These are phyloP conservation scores for Carcharodon carcharias DNA, from an alignment of 2,797 vertebrate species.

Conservation along the genomic window DNA sequence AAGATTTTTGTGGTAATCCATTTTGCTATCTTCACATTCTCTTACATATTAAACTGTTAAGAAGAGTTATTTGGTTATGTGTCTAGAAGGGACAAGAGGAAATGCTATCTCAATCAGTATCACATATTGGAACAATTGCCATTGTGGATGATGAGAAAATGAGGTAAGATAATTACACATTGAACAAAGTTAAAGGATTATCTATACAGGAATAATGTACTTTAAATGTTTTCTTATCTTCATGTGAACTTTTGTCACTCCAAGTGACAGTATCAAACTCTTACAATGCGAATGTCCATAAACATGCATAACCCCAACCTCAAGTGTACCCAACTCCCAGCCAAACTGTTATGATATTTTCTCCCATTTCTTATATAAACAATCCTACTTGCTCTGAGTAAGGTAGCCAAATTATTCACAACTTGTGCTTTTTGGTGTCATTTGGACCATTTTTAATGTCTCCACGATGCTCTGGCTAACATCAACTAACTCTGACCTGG, in stretches of 20 bases:
- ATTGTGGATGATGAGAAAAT: constrained; percentile 53
- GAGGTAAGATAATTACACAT: constrained; percentile 56
- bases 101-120: constrained; percentile 59
- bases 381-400: not conserved
- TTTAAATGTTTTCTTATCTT: not conserved
- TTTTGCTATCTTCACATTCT: not conserved
- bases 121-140: constrained; percentile 52
- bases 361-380: not conserved
- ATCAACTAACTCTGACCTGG: not conserved
- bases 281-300: not conserved
- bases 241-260: not conserved
- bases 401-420: not conserved
- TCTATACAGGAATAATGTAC: not conserved
- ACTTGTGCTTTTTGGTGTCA: not conserved
- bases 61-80: not conserved
- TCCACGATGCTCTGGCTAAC: not conserved
- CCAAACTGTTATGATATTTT: not conserved
- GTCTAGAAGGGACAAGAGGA: constrained; percentile 69
- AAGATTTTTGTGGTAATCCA: not conserved
- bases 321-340: not conserved
- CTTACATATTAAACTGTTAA: not conserved
- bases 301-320: not conserved
- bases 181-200: not conserved
- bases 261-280: not conserved
- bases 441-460: not conserved